These are phyloP conservation scores for Caenorhabditis sp. DNA, from an alignment of 2,888 invertebrate species.

Conservation along the genomic window DNA sequence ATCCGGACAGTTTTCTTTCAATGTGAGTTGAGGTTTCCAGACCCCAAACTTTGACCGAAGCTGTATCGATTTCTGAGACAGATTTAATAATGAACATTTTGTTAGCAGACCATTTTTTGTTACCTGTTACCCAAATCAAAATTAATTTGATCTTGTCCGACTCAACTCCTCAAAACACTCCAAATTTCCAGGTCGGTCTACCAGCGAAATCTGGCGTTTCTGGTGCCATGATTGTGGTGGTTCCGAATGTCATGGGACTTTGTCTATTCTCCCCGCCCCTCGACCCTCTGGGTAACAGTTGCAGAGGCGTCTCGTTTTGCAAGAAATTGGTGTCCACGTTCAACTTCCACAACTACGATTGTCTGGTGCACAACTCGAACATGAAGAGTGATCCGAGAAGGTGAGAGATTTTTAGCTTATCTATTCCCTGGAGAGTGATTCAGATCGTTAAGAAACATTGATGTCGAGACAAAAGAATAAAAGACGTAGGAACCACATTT, in stretches of 20 bases:
- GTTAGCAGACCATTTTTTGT: too few relatives aligned
- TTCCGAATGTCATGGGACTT: slow-evolving; percentile 97
- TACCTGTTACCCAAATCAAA: not conserved
- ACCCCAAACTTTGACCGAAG: too few relatives aligned
- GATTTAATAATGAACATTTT: too few relatives aligned
- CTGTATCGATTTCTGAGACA: too few relatives aligned
- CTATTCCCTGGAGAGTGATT: too few relatives aligned
- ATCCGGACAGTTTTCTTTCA: slow-evolving; percentile 88
- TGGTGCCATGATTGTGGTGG: slow-evolving; percentile 93
- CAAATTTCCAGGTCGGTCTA: slow-evolving; percentile 85
- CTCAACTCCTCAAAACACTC: too few relatives aligned
- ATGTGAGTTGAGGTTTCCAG: too few relatives aligned
- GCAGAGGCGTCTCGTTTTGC: slow-evolving; percentile 94
- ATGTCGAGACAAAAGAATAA: too few relatives aligned
- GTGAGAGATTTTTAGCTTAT: not conserved
- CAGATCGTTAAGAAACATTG: too few relatives aligned
- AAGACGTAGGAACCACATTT: too few relatives aligned
- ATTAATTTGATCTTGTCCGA: not conserved
- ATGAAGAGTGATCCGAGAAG: slow-evolving; percentile 68
- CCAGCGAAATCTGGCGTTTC: slow-evolving; percentile 88
- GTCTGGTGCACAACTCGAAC: slow-evolving; percentile 75
- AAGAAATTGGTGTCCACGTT: slow-evolving; percentile 87
- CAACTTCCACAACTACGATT: slow-evolving; percentile 94
- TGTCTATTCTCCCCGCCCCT: slow-evolving; percentile 95
- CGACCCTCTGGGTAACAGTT: slow-evolving; percentile 93